Percentiles rank a stretch among this genome's conserved stretches.
These are phyloP conservation scores for Spilosoma lubricipeda DNA, from an alignment of 2,888 invertebrate genomes.

Conservation along the genomic window DNA sequence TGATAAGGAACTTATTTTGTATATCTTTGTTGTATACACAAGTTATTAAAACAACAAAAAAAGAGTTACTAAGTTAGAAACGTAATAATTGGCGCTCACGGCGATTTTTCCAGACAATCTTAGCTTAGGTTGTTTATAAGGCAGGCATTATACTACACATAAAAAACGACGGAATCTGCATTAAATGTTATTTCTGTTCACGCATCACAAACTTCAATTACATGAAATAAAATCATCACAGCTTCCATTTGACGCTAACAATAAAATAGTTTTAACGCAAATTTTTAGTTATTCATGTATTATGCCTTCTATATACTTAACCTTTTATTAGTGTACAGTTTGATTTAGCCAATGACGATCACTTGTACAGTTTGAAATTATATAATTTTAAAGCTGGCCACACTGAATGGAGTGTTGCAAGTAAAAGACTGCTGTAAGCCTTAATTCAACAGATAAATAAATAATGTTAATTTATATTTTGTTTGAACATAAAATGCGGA, in stretches of 20 bases:
- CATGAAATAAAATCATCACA: background rate
- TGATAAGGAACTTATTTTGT: too few relatives aligned
- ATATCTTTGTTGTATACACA: too few relatives aligned
- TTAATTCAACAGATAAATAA: background rate
- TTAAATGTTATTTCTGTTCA: background rate
- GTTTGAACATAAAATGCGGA: background rate
- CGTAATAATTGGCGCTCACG: too few relatives aligned
- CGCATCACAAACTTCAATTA: background rate
- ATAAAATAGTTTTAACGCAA: background rate
- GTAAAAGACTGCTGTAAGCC: background rate
- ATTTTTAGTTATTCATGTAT: background rate
- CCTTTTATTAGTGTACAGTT: background rate
- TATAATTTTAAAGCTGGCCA: background rate
- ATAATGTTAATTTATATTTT: background rate
- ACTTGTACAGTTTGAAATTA: background rate
- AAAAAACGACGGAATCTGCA: background rate
- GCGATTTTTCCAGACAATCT: too few relatives aligned
- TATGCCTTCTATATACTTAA: constrained; percentile 6
- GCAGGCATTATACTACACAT: background rate
- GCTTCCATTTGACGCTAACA: background rate
- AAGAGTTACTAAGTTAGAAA: too few relatives aligned
- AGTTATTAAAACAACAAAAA: too few relatives aligned
- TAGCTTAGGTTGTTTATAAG: background rate
- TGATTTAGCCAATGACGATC: background rate
- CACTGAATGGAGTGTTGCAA: background rate